Conservation (phyloP, 2,797 vertebrate species). For the Peromyscus nudipes region DNA sequence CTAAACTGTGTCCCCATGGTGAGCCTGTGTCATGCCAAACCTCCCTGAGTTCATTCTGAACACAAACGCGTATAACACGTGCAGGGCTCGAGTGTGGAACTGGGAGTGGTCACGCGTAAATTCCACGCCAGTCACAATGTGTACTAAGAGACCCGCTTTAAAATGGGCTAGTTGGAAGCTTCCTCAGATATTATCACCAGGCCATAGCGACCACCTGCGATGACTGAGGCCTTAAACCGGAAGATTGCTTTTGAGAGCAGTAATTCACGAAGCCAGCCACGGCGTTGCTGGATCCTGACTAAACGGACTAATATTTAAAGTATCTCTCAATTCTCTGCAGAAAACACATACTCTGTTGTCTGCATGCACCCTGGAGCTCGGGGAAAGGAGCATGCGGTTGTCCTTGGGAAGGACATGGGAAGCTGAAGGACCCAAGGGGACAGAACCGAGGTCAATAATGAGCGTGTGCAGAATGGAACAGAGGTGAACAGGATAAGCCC, state of each 20-base stretch:
- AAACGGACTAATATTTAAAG: not conserved
- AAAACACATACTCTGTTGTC: not conserved
- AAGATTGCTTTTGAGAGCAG: not conserved
- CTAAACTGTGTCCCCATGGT: not conserved
- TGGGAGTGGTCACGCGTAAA: not conserved
- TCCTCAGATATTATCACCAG: not conserved
- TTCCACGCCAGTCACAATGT: not conserved
- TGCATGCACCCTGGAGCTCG: fast-evolving
- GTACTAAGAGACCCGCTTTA: not conserved
- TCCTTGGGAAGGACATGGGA: not conserved
- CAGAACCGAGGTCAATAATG: not conserved
- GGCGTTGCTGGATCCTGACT: not conserved
- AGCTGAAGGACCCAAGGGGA: not conserved
- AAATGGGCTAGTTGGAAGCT: conserved; percentile 19
- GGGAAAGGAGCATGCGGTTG: not conserved
- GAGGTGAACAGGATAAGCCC: conserved; percentile 35
- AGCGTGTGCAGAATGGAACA: not conserved
- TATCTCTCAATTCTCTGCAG: conserved; percentile 4
- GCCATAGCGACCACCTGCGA: not conserved
- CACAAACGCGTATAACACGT: not conserved
- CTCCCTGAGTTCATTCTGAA: not conserved
- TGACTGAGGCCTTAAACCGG: conserved; percentile 10
- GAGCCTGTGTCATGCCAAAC: not conserved
- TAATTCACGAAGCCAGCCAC: not conserved
- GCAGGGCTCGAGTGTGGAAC: not conserved